Evolutionary conservation across 1,140 invertebrate genomes (phyloP), one percentile per base, ranked within the genome.

Genomic region (Trachelipus rathkii): DNA sequence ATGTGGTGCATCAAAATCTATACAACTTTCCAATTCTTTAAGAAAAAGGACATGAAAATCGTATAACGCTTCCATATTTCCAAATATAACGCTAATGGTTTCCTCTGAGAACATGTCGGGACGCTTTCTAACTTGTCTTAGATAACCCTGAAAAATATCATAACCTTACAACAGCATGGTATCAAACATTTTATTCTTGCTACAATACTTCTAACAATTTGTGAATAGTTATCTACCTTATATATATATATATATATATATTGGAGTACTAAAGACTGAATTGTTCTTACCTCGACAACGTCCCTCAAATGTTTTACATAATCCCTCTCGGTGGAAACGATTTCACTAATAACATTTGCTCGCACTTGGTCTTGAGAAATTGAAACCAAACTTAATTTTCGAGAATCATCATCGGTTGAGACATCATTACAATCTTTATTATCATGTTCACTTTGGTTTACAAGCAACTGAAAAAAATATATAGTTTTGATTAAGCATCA

Each of bases 251-350:
- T n/a, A n/a, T n/a, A n/a, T n/a, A n/a, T n/a, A n/a, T n/a, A n/a
- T n/a, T n/a, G n/a, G n/a, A n/a, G n/a, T n/a, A n/a, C n/a, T n/a
- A n/a, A n/a, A n/a, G n/a, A n/a, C n/a, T n/a, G n/a, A 72, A 66
- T 71, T n/a, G 7, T 24, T 13, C 43, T 67, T 83, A 88, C 88
- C 84, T 89, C 86, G 10, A 91, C 88, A 50, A 95, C 89, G 86
- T 95, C 92, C 81, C 89, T 88, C 11, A 95, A 84, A 79, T 93
- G 88, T 84, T 92, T 91, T 0, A 94, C 92, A 84, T 93, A 94
- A 83, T 94, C 92, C 53, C 90, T 84, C 84, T 95, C 93, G 0
- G 92, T 93, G 73, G 89, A 88, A 74, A 94, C 87, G 60, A 94
- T 88, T 84, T 94, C 93, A 74, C 91, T 88, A 60, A 95, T 89